These are phyloP conservation scores for Microcebus lehilahytsara DNA, from an alignment of 2,113 vertebrate species.

Conservation along the genomic window DNA sequence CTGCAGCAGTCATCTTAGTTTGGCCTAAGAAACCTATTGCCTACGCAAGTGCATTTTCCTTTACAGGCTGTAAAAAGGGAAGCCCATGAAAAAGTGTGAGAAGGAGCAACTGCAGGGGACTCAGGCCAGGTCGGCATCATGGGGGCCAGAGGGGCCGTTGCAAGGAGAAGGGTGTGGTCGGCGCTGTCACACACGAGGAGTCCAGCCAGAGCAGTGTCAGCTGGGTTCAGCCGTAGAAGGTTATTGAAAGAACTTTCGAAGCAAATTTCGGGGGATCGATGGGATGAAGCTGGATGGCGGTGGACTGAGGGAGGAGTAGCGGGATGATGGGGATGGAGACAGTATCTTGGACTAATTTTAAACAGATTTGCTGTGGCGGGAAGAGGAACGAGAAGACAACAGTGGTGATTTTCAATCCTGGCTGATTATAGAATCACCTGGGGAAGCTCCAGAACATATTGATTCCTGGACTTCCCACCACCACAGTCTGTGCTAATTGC, in stretches of 20 bases:
- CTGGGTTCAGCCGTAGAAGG: not conserved
- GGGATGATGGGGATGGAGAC: not conserved
- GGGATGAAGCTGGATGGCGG: not conserved
- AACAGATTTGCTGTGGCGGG: not conserved
- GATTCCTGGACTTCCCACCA: not conserved
- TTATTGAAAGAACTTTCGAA: not conserved
- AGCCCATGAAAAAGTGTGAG: not conserved
- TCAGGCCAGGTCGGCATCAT: accelerated
- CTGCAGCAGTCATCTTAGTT: no score
- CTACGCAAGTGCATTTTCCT: no score
- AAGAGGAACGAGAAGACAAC: not conserved
- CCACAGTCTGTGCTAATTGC: accelerated
- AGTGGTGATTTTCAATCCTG: not conserved
- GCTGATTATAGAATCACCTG: not conserved
- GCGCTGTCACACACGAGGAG: accelerated
- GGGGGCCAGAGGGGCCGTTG: not conserved
- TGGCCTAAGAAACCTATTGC: no score
- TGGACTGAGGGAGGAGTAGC: not conserved
- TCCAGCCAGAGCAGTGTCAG: not conserved
- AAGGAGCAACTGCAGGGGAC: not conserved
- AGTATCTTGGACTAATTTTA: not conserved
- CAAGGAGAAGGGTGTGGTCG: not conserved
- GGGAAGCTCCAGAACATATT: not conserved
- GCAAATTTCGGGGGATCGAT: not conserved
- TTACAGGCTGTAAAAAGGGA: not conserved